phyloP scores from a whole-genome alignment of 1,140 invertebrate genomes.

The Eumeta japonica region DNA sequence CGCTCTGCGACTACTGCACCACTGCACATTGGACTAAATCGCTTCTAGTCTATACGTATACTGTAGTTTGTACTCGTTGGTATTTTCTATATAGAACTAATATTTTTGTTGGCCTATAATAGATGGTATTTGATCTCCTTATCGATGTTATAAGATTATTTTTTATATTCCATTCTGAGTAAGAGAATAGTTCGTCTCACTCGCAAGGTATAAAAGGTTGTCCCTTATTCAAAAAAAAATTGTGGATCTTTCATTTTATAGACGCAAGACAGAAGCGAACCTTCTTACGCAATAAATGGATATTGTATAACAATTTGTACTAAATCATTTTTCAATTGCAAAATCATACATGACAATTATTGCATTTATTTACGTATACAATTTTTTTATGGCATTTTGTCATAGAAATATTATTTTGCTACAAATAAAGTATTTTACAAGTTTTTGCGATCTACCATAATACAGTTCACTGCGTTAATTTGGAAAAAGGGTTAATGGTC shows the following conservation, averaged over 20 bases:
- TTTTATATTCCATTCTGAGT: conserved; percentile 11
- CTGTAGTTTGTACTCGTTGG: background rate
- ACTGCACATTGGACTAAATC: conserved; percentile 3
- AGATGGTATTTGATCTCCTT: too few species aligned
- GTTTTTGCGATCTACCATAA: too few species aligned
- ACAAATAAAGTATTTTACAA: too few species aligned
- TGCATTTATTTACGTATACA: background rate
- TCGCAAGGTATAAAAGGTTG: conserved; percentile 37
- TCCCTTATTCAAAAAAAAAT: too few species aligned
- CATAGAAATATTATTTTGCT: too few species aligned
- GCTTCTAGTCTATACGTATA: background rate
- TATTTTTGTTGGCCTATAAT: conserved; percentile 3
- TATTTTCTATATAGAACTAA: conserved; percentile 9
- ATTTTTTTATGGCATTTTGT: too few species aligned
- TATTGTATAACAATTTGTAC: conserved; percentile 2
- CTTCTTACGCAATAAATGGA: conserved; percentile 1
- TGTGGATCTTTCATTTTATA: conserved; percentile 13
- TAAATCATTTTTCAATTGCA: conserved; percentile 3
- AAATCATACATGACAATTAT: conserved; percentile 3
- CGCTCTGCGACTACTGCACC: conserved; percentile 27
- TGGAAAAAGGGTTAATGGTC: too few species aligned
- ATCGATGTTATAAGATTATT: conserved; percentile 10
- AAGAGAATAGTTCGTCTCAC: conserved; percentile 37
- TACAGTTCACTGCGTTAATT: too few species aligned
- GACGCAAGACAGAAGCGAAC: background rate